phyloP scores from a whole-genome alignment of 1,140 invertebrate genomes.

The Lanistes nyassanus region DNA sequence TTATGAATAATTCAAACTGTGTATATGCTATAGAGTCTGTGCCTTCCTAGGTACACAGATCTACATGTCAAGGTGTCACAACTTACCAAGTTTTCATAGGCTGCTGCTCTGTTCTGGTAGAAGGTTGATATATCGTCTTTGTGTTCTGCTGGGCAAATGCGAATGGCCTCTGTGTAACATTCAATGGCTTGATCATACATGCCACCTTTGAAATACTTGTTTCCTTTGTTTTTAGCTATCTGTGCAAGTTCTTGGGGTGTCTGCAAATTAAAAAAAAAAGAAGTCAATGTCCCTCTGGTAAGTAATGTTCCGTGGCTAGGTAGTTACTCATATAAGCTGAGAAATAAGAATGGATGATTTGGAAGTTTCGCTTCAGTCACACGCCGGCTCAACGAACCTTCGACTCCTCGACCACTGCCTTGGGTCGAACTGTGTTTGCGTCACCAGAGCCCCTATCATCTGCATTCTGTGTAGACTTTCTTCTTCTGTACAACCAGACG shows the following conservation, averaged over 20 bases:
- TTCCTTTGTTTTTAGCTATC: constrained; percentile 86
- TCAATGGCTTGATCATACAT: constrained; percentile 89
- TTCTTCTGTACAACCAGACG: constrained; percentile 79
- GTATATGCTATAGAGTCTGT: too few species aligned
- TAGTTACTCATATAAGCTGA: neutral
- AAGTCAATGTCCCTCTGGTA: neutral
- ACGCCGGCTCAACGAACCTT: constrained; percentile 16
- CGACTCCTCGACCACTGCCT: constrained; percentile 16
- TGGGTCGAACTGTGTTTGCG: neutral
- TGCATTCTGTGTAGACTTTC: constrained; percentile 22
- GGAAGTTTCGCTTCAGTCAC: constrained; percentile 11
- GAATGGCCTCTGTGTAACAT: constrained; percentile 88
- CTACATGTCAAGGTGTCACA: too few species aligned
- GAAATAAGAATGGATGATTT: neutral
- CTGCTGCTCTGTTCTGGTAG: constrained; percentile 95
- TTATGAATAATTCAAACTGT: too few species aligned
- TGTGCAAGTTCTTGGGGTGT: constrained; percentile 78
- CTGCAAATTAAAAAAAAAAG: constrained; percentile 40
- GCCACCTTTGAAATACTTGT: constrained; percentile 84
- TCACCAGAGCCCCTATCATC: constrained; percentile 26
- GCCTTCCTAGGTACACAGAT: too few species aligned
- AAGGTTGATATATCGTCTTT: constrained; percentile 84
- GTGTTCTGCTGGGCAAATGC: constrained; percentile 79
- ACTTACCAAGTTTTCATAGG: constrained; percentile 87
- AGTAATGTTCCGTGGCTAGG: neutral